Evolutionary conservation across 2,888 invertebrate species (phyloP), one percentile per base, ranked within the genome.

Genomic region (Eurois occulta): DNA sequence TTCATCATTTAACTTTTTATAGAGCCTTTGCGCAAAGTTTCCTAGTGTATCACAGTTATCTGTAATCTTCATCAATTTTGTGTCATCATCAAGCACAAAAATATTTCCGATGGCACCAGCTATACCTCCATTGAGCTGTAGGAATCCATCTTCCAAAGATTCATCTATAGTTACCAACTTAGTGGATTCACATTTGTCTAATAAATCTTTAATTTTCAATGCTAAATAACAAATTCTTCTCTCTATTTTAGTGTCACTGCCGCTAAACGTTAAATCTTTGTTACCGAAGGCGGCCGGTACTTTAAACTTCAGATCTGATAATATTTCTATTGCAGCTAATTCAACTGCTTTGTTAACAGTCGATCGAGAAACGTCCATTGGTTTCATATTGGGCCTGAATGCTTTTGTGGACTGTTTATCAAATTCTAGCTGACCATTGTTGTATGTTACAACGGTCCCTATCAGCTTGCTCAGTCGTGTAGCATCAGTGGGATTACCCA

Each of bases 251-350:
- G 6, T 28, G n/a, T 62, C n/a, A 11, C 16, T 68, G 2, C 84
- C 76, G 5, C 74, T 62, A 24, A 87, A 13, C 24, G 70, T 75
- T 60, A 87, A 52, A 62, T 88, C 86, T n/a, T 43, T 65, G 43
- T 87, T 88, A 10, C 87, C 87, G 35, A 88, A 87, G 3, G 75
- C 24, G 28, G 55, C 13, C 1, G 86, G 87, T 0, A 87, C 80
- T 74, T 80, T 86, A 8, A 85, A 71, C 21, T 52, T 4, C 10
- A 35, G 11, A 13, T 24, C 24, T 8, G 6, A 6, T 71, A 87
- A 60, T 28, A 76, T 78, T 38, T 58, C 55, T 69, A 3, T 60
- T 18, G 79, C 82, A 38, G 66, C 75, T 10, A 75, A n/a, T 75
- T 68, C 64, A 16, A 82, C 64, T 6, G 83, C 81, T 80, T 81